Percentiles rank a stretch among this genome's conserved stretches.
Conservation (phyloP, 2,888 invertebrate species). For the Eilema depressum region DNA sequence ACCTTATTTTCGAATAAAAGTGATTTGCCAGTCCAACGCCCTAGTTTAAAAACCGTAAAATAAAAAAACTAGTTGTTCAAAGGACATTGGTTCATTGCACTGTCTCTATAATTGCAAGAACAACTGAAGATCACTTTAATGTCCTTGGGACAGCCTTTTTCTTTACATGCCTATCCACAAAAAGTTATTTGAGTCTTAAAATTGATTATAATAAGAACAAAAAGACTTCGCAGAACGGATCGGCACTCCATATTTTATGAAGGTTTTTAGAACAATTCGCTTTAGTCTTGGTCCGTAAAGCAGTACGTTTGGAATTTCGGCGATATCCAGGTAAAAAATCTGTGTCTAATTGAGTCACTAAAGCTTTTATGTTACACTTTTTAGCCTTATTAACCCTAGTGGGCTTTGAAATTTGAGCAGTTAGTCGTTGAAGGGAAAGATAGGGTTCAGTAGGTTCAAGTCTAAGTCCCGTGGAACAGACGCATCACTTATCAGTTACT, state of each 20-base stretch:
- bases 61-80: conserved; percentile 47
- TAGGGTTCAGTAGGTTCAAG: no score
- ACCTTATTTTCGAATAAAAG: conserved; percentile 36
- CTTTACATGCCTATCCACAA: conserved; percentile 18
- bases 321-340: conserved; percentile 20
- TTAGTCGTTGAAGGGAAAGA: not conserved
- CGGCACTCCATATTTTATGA: conserved; percentile 15
- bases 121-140: conserved; percentile 28
- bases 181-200: conserved; percentile 40
- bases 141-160: conserved; percentile 29
- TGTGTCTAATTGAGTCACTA: conserved; percentile 21
- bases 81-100: conserved; percentile 28
- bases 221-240: conserved; percentile 21
- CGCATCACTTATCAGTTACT: no score
- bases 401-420: not conserved
- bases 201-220: conserved; percentile 41
- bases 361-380: conserved; percentile 11
- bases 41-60: conserved; percentile 39
- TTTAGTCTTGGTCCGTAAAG: not conserved
- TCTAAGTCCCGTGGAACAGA: no score
- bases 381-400: not conserved
- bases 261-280: conserved; percentile 1
- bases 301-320: not conserved
- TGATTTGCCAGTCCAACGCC: conserved; percentile 44
- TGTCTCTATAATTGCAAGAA: conserved; percentile 29